These are phyloP conservation scores for Ophthalmolycus amberensis DNA, from an alignment of 2,113 vertebrate species.

Conservation along the genomic window DNA sequence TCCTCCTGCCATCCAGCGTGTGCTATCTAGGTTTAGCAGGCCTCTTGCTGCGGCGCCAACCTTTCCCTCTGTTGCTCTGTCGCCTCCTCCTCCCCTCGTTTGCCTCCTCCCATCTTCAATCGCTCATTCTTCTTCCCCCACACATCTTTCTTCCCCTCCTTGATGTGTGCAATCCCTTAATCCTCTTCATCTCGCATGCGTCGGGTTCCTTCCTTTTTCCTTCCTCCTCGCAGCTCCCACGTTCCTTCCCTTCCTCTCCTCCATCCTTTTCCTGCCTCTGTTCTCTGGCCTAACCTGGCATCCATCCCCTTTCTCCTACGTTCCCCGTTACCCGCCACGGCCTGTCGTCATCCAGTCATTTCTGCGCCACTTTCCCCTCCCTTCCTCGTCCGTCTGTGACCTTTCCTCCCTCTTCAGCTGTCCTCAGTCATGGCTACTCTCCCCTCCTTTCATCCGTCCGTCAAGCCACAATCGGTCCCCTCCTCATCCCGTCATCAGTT, in stretches of 20 bases:
- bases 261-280: not conserved
- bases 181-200: constrained; percentile 73
- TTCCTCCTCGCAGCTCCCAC: constrained; percentile 3
- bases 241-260: constrained; percentile 3
- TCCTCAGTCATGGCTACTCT: constrained; percentile 47
- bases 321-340: constrained; percentile 27
- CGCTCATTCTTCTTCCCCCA: constrained; percentile 66
- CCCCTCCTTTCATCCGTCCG: constrained; percentile 53
- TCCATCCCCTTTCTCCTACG: constrained; percentile 29
- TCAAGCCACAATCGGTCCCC: constrained; percentile 53
- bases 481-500: constrained; percentile 19
- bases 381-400: constrained; percentile 34
- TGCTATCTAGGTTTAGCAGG: constrained; percentile 68
- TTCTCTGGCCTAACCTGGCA: constrained; percentile 2
- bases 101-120: constrained; percentile 71
- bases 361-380: not conserved
- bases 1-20: constrained; percentile 2
- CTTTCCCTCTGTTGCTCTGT: constrained; percentile 25
- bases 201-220: constrained; percentile 17
- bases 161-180: constrained; percentile 78
- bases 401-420: constrained; percentile 56
- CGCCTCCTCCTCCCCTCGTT: constrained; percentile 44
- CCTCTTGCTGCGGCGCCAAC: constrained; percentile 7
- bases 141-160: constrained; percentile 65
- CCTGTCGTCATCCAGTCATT: constrained; percentile 47